Base-by-base conservation (phyloP, 2,888 invertebrate species). In the Anoncus sp. region DNA sequence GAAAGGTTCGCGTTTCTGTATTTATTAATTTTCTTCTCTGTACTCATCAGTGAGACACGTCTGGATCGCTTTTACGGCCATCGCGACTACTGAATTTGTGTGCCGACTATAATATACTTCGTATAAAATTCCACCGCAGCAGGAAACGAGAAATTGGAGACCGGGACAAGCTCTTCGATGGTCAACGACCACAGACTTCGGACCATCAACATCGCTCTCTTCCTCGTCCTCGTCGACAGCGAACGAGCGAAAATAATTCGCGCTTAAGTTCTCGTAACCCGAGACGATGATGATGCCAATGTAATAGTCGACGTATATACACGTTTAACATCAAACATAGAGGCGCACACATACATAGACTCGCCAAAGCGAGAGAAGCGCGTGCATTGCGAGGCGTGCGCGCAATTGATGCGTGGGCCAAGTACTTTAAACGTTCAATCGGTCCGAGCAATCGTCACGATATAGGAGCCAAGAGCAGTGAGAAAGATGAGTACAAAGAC, bases 381-480 rank as follows among this genome's bases (percentile, higher is more conserved):
- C 53, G 66, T 55, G 76, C 71, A 77, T 67, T 73, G 77, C 67
- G 43, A 77, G 72, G 62, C 72, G 67, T 67, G 67, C 66, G 72
- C 67, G 77, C 77, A 77, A 77, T 77, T 77, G 83, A 74, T 83
- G 86, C 82, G 87, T 87, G 84, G 86, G 87, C 85, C 85, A 69
- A 77, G 77, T 73, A 83, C 80, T 83, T 86, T 84, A 85, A 86
- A 85, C 83, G 84, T 85, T 85, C 85, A 86, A 86, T 87, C 85
- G 87, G 83, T 80, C 77, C 51, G 49, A 76, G 75, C 82, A 84
- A 84, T 84, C 85, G 82, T 85, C 82, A 76, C 84, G 83, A 84
- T 84, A 51, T 31, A 84, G 80, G 78, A 85, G 73, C 57, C 63
- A 24, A 38, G 73, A 51, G 31, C 51, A 60, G 38, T 24, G 67